Evolutionary conservation across 2,888 invertebrate species (phyloP).

Genomic region (Parapristionchus giblindavisi): DNA sequence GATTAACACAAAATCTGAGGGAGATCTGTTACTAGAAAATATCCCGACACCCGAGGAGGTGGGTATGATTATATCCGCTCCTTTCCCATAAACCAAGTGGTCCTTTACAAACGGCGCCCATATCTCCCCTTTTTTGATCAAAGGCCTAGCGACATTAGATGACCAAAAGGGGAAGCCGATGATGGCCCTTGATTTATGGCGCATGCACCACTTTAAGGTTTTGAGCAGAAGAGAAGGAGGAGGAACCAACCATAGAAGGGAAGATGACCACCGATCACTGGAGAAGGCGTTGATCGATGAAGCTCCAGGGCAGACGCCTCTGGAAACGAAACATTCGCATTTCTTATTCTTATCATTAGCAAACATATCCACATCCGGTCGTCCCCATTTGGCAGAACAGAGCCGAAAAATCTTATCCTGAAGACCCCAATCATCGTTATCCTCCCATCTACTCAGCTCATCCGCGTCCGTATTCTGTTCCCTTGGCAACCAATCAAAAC

Average conservation of each 20-base stretch:
- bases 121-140: neutral
- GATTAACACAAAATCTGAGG: too few relatives aligned
- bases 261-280: neutral
- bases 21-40: too few relatives aligned
- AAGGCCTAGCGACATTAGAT: neutral
- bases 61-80: neutral
- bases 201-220: neutral
- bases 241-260: conserved; percentile 14
- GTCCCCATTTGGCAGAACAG: neutral
- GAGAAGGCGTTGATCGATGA: neutral
- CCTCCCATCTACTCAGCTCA: neutral
- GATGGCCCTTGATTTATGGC: neutral
- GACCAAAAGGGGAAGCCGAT: conserved; percentile 10
- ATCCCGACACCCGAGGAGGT: too few relatives aligned
- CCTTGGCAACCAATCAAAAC: conserved; percentile 3
- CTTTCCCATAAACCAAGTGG: neutral
- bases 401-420: neutral
- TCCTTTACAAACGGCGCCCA: conserved; percentile 1
- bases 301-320: neutral
- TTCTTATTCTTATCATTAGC: neutral
- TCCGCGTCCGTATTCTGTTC: neutral
- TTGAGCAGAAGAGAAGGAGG: neutral
- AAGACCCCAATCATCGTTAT: conserved; percentile 5
- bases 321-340: conserved; percentile 10
- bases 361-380: conserved; percentile 1